A percentile compares a stretch with the other conserved stretches of the same genome.
Evolutionary conservation across 2,797 vertebrate species (phyloP).

Genomic region (Agapornis canus): DNA sequence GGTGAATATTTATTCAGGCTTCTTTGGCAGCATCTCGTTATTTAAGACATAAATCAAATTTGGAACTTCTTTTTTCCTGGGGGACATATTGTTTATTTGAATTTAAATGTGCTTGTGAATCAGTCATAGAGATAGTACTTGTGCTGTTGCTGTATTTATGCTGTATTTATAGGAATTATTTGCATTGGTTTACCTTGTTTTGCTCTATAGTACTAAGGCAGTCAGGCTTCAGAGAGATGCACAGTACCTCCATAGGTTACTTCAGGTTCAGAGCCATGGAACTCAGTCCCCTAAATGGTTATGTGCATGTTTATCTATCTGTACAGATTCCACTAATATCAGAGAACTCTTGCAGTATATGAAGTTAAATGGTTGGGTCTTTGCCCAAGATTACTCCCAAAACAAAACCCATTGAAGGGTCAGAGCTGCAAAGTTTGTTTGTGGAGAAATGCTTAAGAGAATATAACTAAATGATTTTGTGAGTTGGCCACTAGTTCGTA

Average conservation of each 20-base stretch:
- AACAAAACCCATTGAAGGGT: neutral
- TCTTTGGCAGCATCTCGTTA: slow-evolving; percentile 1
- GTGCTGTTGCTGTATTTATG: neutral
- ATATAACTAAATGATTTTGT: neutral
- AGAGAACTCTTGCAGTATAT: neutral
- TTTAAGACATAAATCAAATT: slow-evolving; percentile 40
- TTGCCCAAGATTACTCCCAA: neutral
- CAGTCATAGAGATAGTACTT: neutral
- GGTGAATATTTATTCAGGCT: slow-evolving; percentile 13
- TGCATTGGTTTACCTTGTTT: neutral
- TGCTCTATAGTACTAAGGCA: neutral
- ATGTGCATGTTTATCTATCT: neutral
- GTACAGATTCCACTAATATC: neutral
- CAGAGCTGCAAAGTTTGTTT: neutral
- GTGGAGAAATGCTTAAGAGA: neutral
- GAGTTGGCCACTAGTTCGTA: neutral
- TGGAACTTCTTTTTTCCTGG: neutral
- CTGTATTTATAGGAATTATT: slow-evolving; percentile 1
- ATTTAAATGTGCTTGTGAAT: slow-evolving; percentile 29
- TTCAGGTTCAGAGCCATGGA: neutral
- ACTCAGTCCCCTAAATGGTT: neutral
- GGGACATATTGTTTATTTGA: slow-evolving; percentile 13
- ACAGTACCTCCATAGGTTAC: neutral
- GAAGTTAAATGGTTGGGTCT: neutral
- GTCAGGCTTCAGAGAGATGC: neutral